Base-by-base conservation (phyloP, 2,888 invertebrate genomes). In the Caenorhabditis afra region DNA sequence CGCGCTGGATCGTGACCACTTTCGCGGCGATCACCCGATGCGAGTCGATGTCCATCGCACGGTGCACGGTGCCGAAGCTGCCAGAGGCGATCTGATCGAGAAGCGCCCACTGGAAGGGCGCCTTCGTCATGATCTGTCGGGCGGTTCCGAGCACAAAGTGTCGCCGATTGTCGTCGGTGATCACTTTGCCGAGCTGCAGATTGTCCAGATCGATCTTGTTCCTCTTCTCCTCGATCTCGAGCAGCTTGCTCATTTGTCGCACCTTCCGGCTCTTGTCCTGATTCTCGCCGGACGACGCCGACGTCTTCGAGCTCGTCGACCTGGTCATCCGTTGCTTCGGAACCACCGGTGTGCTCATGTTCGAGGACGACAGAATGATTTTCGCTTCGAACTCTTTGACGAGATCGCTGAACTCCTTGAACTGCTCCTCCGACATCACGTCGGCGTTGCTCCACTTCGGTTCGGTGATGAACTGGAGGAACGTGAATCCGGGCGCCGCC, bases 11-110 rank as follows among this genome's bases (percentile, higher is more conserved):
- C 12, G 76, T 50, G n/a, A 92, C 91, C 89, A 96, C 96, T 92
- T 97, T 97, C 94, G 97, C 96, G 7, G 97, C 97, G 92, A 97
- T 94, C 88, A 97, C 92, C 90, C 96, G 96, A 20, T 96, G 96
- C 45, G 94, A 94, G 87, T 94, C 94, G 89, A 95, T 95, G 91
- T 97, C 97, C 22, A 97, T 95, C 14, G 96, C 96, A 0, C 96
- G 96, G 91, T 96, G 96, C 61, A 97, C 97, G 92, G 96, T 96
- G 3, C 96, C 97, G 91, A 96, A 97, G 81, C 95, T 93, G 11
- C 97, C 97, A 85, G 95, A 95, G 0, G 96, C 85, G 50, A 85
- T 96, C 78, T 95, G 94, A 3, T 96, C 96, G 47, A 88, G 55
- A 14, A 96, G 93, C 92, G 96, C 96, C 96, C 97, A 97, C 73